Evolutionary conservation across 2,113 vertebrate genomes (phyloP).

Genomic region (human (Homo sapiens)): GRCh38 chrX:8017501-8018000

Average conservation of each 20-base stretch:
- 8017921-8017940: too few relatives aligned
- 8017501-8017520: not conserved
- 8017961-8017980: not conserved
- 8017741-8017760: not conserved
- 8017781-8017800: not conserved
- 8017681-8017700: not conserved
- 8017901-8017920: not conserved
- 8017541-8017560: not conserved
- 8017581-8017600: not conserved
- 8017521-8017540: not conserved
- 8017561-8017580: not conserved
- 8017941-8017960: not conserved
- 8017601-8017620: not conserved
- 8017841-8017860: not conserved
- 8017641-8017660: not conserved
- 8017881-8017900: too few relatives aligned
- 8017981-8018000: not conserved
- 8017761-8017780: not conserved
- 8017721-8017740: not conserved
- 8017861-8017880: not conserved
- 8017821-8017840: not conserved
- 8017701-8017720: not conserved
- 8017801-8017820: not conserved
- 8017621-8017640: not conserved
- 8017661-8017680: not conserved